Conservation (phyloP, 1,140 invertebrate species). For the Amphibalanus amphitrite region DNA sequence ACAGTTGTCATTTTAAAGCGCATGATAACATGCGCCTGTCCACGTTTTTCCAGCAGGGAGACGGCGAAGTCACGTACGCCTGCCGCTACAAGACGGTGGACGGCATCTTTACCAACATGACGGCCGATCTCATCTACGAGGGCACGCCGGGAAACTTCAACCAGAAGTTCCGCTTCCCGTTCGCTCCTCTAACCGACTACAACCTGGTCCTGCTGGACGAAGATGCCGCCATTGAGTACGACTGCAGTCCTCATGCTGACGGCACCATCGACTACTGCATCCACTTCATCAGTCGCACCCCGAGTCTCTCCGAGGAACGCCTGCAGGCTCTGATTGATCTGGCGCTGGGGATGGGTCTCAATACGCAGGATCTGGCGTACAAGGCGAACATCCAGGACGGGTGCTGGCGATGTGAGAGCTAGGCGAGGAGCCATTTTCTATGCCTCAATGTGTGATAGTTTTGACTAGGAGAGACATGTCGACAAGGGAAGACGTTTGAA, state of each 20-base stretch:
- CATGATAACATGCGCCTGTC: no score
- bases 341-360: constrained; percentile 15
- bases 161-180: constrained; percentile 23
- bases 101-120: constrained; percentile 19
- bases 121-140: constrained; percentile 10
- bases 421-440: no score
- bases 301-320: constrained; percentile 16
- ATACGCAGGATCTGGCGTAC: constrained; percentile 13
- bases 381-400: constrained; percentile 14
- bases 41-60: constrained; percentile 6
- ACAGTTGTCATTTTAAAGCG: no score
- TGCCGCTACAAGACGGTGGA: constrained; percentile 18
- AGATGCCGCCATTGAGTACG: constrained; percentile 24
- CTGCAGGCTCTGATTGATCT: constrained; percentile 19
- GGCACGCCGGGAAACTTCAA: constrained; percentile 23
- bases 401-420: no score
- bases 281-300: constrained; percentile 23
- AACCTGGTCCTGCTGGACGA: constrained; percentile 25
- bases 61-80: constrained; percentile 21
- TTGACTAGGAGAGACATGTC: no score
- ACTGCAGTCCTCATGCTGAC: constrained; percentile 19
- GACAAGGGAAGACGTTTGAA: no score
- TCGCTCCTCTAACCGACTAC: constrained; percentile 23
- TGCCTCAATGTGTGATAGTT: no score
- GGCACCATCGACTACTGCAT: constrained; percentile 24